Conservation (phyloP, 2,113 vertebrate genomes). For the Dromiciops gliroides region DNA sequence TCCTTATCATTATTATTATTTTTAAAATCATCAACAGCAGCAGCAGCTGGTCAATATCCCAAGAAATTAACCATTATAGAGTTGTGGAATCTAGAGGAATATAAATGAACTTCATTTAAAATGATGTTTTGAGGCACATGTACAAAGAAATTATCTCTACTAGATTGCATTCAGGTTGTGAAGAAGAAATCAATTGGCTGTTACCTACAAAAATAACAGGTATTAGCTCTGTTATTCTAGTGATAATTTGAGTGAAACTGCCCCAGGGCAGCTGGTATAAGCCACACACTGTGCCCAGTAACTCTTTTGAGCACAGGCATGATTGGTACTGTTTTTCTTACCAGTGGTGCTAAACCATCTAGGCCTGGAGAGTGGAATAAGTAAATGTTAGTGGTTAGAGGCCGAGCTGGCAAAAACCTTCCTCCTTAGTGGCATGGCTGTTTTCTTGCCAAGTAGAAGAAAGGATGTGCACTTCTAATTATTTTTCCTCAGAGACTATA, state of each 20-base stretch:
- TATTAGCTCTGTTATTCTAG: neutral
- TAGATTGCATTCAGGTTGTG: neutral
- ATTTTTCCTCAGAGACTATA: constrained; percentile 49
- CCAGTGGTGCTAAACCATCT: neutral
- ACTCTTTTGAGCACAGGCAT: neutral
- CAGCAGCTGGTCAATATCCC: neutral
- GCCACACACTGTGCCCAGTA: neutral
- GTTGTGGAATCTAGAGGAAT: neutral
- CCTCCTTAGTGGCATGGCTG: neutral
- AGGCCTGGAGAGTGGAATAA: neutral
- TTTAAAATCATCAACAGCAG: neutral
- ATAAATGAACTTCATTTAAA: constrained; percentile 20
- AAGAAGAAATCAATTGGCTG: neutral
- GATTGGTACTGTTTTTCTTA: neutral
- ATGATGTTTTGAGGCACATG: neutral
- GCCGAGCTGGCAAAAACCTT: neutral
- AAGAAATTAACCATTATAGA: constrained; percentile 19
- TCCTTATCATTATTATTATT: no score
- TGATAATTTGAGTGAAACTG: neutral
- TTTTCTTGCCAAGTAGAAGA: constrained; percentile 48
- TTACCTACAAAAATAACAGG: neutral
- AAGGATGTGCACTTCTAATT: constrained; percentile 51
- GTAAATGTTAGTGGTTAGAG: neutral
- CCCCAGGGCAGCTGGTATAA: neutral
- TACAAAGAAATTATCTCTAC: neutral